Conservation (phyloP, 1,140 invertebrate genomes). For the Lordiphosa mommai region DNA sequence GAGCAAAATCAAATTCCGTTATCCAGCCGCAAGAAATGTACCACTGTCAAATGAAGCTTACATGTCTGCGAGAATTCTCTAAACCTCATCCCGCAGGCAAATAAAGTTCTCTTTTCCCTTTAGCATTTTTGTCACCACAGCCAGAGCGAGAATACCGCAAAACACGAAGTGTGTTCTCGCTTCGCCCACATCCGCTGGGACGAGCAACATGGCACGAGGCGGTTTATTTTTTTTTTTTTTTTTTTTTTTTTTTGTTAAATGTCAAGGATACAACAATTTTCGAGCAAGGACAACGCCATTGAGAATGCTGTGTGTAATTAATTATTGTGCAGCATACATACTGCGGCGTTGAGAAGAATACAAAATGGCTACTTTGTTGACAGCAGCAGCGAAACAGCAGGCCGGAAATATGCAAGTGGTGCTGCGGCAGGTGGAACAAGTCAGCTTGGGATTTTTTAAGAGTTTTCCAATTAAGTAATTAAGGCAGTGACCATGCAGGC, state of each 20-base stretch:
- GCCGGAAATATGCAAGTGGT: too few relatives aligned
- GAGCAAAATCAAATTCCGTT: constrained; percentile 49
- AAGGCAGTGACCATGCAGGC: too few relatives aligned
- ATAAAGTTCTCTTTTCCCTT: constrained; percentile 20
- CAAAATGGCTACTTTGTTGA: constrained; percentile 61
- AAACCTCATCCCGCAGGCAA: constrained; percentile 15
- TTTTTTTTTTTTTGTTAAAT: constrained; percentile 42
- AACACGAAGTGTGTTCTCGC: constrained; percentile 6
- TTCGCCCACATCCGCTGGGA: constrained; percentile 41
- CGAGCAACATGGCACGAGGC: constrained; percentile 3
- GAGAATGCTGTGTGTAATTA: constrained; percentile 56
- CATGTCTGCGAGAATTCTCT: constrained; percentile 6
- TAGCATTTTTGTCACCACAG: constrained; percentile 18
- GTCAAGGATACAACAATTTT: constrained; percentile 62
- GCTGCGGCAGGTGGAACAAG: too few relatives aligned
- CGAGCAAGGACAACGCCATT: constrained; percentile 42
- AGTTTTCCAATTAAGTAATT: too few relatives aligned
- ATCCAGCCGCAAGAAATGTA: constrained; percentile 41
- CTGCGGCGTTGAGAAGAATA: constrained; percentile 47
- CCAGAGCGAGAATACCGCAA: constrained; percentile 23
- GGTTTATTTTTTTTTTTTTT: constrained; percentile 1
- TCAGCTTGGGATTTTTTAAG: too few relatives aligned
- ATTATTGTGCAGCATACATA: constrained; percentile 61
- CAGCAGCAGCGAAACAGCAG: constrained; percentile 11
- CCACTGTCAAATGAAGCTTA: constrained; percentile 7